Conservation (phyloP, 2,113 vertebrate genomes). For the Symphodus melops region DNA sequence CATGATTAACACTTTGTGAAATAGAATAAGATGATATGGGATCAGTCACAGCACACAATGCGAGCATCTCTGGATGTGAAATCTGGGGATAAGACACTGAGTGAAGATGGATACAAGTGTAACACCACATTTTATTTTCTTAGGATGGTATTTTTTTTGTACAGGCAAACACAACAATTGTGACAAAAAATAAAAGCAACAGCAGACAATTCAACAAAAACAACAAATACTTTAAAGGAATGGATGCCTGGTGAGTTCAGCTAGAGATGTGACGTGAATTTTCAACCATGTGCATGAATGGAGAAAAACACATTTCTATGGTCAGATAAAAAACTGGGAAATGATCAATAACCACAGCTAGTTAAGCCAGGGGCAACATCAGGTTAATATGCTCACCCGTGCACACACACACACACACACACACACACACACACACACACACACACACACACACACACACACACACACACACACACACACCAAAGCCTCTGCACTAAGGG, state of each 20-base stretch:
- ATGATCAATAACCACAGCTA: constrained; percentile 56
- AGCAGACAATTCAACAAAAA: background rate
- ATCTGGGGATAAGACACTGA: constrained; percentile 39
- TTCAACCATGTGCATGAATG: background rate
- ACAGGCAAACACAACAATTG: background rate
- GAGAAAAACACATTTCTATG: constrained; percentile 38
- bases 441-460: constrained; percentile 6
- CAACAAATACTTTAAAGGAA: too few species aligned
- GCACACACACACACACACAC: constrained; percentile 2
- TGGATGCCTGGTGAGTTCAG: constrained; percentile 57
- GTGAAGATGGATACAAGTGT: constrained; percentile 13
- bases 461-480: constrained; percentile 1
- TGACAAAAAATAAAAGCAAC: background rate
- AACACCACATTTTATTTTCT: background rate
- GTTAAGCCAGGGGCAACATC: constrained; percentile 38
- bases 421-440: constrained; percentile 26
- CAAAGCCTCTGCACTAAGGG: too few species aligned
- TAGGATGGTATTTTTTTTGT: background rate
- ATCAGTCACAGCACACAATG: constrained; percentile 42
- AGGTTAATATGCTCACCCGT: constrained; percentile 11
- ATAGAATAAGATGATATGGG: constrained; percentile 47
- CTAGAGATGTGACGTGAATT: constrained; percentile 46
- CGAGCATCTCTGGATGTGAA: constrained; percentile 39
- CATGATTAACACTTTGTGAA: constrained; percentile 58
- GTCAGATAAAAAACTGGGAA: constrained; percentile 27